These are phyloP conservation scores for Microctonus hyperodae DNA, from an alignment of 2,888 invertebrate species.

Conservation along the genomic window DNA sequence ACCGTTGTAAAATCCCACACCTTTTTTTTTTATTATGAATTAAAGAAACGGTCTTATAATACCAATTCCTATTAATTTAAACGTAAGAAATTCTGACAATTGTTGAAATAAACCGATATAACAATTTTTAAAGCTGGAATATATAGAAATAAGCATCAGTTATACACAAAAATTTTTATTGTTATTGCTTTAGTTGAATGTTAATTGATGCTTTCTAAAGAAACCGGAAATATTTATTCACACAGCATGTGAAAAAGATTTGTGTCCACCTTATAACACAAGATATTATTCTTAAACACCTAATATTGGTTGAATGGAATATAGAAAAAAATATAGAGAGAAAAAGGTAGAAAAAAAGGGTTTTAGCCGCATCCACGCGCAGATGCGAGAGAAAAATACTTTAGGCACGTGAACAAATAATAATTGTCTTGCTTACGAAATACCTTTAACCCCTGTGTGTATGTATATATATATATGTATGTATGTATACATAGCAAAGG, in stretches of 20 bases:
- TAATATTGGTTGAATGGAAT: constrained; percentile 6
- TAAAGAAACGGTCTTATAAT: background rate
- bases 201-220: background rate
- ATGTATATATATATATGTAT: too few relatives aligned
- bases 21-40: constrained; percentile 7
- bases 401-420: constrained; percentile 47
- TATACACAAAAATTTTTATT: background rate
- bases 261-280: background rate
- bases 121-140: background rate
- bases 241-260: constrained; percentile 1
- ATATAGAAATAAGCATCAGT: background rate
- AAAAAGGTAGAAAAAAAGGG: background rate
- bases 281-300: constrained; percentile 8
- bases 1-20: constrained; percentile 1
- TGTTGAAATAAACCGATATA: background rate
- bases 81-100: background rate
- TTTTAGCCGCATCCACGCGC: background rate
- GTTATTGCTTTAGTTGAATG: background rate
- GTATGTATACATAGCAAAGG: constrained; percentile 7
- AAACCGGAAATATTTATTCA: background rate
- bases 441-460: constrained; percentile 3
- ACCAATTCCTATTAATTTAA: constrained; percentile 4
- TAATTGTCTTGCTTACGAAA: constrained; percentile 26
- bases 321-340: background rate
- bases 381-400: constrained; percentile 24